phyloP scores from a whole-genome alignment of 2,888 invertebrate species.

The Adineta ricciae region DNA sequence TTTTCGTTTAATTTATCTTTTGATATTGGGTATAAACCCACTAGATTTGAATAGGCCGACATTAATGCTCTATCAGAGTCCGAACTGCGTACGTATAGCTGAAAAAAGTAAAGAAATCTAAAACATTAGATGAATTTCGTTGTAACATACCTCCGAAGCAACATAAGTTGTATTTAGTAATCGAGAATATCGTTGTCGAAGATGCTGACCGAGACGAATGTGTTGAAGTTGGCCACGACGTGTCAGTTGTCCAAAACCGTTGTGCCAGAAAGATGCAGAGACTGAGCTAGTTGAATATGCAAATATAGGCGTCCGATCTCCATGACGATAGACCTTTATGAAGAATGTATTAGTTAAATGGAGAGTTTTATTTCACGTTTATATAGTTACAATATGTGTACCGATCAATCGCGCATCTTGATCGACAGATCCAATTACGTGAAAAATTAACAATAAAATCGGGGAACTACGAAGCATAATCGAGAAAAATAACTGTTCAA shows the following conservation, averaged over 20 bases:
- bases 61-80: conserved; percentile 32
- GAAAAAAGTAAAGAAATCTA: not conserved
- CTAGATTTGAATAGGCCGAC: conserved; percentile 29
- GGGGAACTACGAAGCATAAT: too few relatives aligned
- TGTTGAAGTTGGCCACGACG: conserved; percentile 33
- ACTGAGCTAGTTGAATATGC: conserved; percentile 19
- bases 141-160: not conserved
- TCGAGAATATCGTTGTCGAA: conserved; percentile 29
- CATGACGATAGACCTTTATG: conserved; percentile 34
- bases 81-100: conserved; percentile 12
- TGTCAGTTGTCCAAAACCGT: conserved; percentile 35
- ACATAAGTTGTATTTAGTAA: conserved; percentile 26
- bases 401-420: too few relatives aligned
- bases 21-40: conserved; percentile 28
- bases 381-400: too few relatives aligned
- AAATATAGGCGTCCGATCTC: conserved; percentile 33
- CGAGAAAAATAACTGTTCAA: too few relatives aligned
- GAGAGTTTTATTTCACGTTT: too few relatives aligned
- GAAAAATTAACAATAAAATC: too few relatives aligned
- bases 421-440: too few relatives aligned
- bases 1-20: not conserved
- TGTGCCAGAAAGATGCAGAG: conserved; percentile 26
- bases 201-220: conserved; percentile 28
- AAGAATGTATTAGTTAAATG: too few relatives aligned
- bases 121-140: not conserved